Evolutionary conservation across 1,140 invertebrate species (phyloP), one percentile per base, ranked within the genome.

Genomic region (Heterodera schachtii): DNA sequence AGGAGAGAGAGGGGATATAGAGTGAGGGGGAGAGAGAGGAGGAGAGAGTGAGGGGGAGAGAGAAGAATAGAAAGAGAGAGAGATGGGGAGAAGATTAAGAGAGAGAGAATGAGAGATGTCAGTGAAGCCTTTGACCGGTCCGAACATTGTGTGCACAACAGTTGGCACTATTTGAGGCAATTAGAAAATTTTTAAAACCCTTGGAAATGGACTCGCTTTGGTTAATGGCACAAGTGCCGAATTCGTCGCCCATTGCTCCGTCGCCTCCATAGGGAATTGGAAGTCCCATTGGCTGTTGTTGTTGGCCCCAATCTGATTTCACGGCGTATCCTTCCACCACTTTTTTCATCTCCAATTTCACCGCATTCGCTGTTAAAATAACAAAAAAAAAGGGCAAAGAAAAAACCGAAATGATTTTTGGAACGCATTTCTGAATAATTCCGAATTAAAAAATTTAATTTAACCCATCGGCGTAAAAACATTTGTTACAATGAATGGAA

Each of bases 91-190:
- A n/a, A n/a, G n/a, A n/a, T n/a, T n/a, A n/a, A n/a, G n/a, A n/a
- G n/a, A n/a, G n/a, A n/a, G n/a, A n/a, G n/a, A n/a, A n/a, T n/a
- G n/a, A n/a, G n/a, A n/a, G n/a, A 21, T 19, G 66, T 46, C 69
- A 31, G 21, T 80, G 3, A 80, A 80, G 4, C 76, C 76, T 57
- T 69, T 64, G 6, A 78, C 43, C n/a, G 46, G 4, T 8, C 76
- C 76, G n/a, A 31, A 67, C 46, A 47, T 64, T n/a, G 76, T 78
- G 21, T 31, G 46, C 21, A 78, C 76, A 64, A 64, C 16, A 19
- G 13, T 64, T 13, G 57, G 13, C 5, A 19, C 57, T 64, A 64
- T 60, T 64, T 64, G 4, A 52, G 11, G 16, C 16, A 19, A 64
- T 64, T 64, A 19, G 5, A 16, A 2, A 11, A 8, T 52, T 52